Evolutionary conservation across 2,888 invertebrate species (phyloP), one percentile per base, ranked within the genome.

Genomic region (Beris morrisii): DNA sequence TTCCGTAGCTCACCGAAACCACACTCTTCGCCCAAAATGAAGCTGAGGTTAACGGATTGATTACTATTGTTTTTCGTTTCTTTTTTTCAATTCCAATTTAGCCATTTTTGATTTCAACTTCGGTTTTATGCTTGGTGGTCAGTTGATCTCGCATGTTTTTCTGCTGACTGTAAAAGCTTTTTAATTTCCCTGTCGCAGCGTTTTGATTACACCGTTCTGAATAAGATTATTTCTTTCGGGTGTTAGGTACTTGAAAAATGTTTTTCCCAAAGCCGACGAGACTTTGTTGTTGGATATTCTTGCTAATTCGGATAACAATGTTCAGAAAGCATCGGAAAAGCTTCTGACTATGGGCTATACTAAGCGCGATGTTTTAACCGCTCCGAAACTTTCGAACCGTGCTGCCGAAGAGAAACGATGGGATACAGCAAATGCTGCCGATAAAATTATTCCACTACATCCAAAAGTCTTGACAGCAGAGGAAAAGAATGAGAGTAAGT

Each of bases 231-330:
- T n/a, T 43, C 31, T 30, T 12, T 32, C 79, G 9, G 7, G 38
- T 38, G 64, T 82, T 22, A 94, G 94, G 83, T 95, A 95, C 80
- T 85, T 95, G 82, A 95, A 95, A 81, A 92, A 90, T 74, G 87
- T 95, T 73, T 95, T 94, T 78, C 92, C 94, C 0, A 90, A 92
- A 80, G 94, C 92, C 0, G 95, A 95, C 74, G 95, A 95, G 78
- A 92, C 91, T 28, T 79, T 94, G 52, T 87, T 95, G 38, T 83
- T 95, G 64, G 95, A 95, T 74, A 84, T 93, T 50, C 81, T 94
- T 59, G 88, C 91, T 57, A 92, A 89, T 78, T 89, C 92, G 73
- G 95, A 95, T 74, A 94, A 94, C 78, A 95, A 94, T 79, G 94
- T 95, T 6, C 92, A 93, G 77, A 91, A 88, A 73, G 91, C 94